Conservation (phyloP, 2,113 vertebrate species). For the Antennarius striatus region DNA sequence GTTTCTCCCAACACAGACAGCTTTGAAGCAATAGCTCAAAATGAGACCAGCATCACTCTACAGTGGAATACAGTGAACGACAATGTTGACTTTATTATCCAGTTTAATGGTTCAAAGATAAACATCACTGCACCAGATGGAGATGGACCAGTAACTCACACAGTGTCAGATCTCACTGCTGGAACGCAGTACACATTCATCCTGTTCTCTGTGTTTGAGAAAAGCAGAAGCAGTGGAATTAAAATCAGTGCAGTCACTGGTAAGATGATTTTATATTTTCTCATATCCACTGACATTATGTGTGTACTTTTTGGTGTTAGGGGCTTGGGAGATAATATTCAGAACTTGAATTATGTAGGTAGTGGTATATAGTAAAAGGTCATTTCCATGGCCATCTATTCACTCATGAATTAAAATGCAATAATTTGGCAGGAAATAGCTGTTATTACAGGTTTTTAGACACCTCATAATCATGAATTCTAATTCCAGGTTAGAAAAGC, state of each 20-base stretch:
- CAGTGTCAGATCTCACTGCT: background rate
- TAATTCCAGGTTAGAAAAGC: too few species aligned
- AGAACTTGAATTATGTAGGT: too few species aligned
- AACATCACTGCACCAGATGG: fast-evolving
- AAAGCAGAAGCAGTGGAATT: conserved; percentile 16
- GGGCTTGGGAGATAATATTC: too few species aligned
- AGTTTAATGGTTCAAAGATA: background rate
- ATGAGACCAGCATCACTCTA: conserved; percentile 44
- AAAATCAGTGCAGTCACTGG: background rate
- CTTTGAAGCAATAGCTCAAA: background rate
- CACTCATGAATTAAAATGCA: too few species aligned
- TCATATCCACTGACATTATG: background rate
- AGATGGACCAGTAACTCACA: fast-evolving
- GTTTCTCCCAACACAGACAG: background rate
- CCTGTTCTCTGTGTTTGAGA: conserved; percentile 32
- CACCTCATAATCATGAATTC: too few species aligned
- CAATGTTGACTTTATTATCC: conserved; percentile 2
- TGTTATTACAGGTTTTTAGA: too few species aligned
- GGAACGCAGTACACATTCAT: conserved; percentile 24
- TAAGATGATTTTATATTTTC: background rate
- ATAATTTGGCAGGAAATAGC: too few species aligned
- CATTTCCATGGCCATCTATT: too few species aligned
- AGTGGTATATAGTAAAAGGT: too few species aligned
- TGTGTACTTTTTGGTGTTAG: too few species aligned
- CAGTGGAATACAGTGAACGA: background rate